phyloP scores from a whole-genome alignment of 2,797 vertebrate species.

The Benthosema pterotum region DNA sequence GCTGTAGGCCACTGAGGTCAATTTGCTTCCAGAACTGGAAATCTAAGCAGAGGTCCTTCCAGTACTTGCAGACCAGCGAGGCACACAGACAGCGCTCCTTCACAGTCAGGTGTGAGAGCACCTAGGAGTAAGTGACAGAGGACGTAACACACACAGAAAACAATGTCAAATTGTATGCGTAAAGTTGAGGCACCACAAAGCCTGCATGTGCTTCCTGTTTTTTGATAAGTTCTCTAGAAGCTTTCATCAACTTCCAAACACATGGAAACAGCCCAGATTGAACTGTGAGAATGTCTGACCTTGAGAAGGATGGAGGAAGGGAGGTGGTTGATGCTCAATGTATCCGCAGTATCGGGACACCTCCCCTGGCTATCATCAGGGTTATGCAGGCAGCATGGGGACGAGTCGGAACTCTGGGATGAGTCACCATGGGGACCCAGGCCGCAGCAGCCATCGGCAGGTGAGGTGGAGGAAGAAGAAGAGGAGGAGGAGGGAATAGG shows the following conservation, averaged over 20 bases:
- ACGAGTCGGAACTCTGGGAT: constrained; percentile 70
- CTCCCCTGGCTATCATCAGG: constrained; percentile 75
- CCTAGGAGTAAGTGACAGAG: constrained; percentile 72
- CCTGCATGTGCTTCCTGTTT: too few species aligned
- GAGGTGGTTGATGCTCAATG: constrained; percentile 91
- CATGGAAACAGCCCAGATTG: not conserved
- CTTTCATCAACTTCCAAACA: not conserved
- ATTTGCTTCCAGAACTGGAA: constrained; percentile 99
- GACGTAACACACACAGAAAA: not conserved
- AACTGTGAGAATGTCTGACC: constrained; percentile 73
- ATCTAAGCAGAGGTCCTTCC: constrained; percentile 97
- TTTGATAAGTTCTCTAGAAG: not conserved
- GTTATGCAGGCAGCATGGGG: constrained; percentile 76
- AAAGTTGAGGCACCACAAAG: too few species aligned
- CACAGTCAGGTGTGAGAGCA: constrained; percentile 95
- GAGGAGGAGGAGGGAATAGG: constrained; percentile 75
- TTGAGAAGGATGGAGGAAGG: constrained; percentile 96
- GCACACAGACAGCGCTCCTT: constrained; percentile 95
- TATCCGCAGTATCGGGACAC: constrained; percentile 78
- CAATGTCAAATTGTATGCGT: not conserved
- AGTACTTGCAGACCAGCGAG: constrained; percentile 98
- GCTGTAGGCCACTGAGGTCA: constrained; percentile 96
- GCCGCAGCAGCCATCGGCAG: constrained; percentile 69
- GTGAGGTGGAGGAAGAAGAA: constrained; percentile 69
- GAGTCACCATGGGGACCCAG: constrained; percentile 65